These are phyloP conservation scores for Didymodactylos carnosus DNA, from an alignment of 2,888 invertebrate genomes.

Conservation along the genomic window DNA sequence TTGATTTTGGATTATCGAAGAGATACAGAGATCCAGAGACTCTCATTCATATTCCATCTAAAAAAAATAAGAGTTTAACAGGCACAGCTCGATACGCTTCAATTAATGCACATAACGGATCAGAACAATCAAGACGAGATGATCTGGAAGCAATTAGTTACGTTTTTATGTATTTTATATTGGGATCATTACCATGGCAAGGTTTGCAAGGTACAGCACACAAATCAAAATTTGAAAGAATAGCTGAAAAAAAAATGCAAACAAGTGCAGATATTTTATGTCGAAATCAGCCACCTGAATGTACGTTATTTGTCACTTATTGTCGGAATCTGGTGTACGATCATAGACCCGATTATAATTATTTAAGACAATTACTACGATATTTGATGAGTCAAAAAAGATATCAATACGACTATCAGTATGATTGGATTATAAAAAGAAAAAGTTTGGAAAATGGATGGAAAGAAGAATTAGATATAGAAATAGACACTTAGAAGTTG, in stretches of 20 bases:
- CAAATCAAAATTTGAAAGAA: neutral
- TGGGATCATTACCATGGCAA: conserved; percentile 1
- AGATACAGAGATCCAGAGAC: neutral
- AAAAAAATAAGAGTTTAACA: neutral
- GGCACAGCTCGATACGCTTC: neutral
- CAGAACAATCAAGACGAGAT: neutral
- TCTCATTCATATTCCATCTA: neutral
- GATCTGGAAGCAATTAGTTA: neutral
- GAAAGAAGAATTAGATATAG: too few species aligned
- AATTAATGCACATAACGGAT: neutral
- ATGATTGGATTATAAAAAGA: neutral
- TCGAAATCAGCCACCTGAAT: neutral
- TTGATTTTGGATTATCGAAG: neutral
- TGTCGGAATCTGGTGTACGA: neutral
- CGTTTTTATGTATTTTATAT: neutral
- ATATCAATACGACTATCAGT: neutral
- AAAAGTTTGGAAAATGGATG: too few species aligned
- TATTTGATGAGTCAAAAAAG: neutral
- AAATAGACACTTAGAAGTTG: too few species aligned
- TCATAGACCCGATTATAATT: neutral
- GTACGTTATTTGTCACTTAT: neutral
- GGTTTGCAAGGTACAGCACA: neutral
- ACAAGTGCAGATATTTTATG: neutral
- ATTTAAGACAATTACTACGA: neutral
- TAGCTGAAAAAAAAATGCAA: neutral